Evolutionary conservation across 1,140 invertebrate genomes (phyloP).

Genomic region (Papilio aristodemus): DNA sequence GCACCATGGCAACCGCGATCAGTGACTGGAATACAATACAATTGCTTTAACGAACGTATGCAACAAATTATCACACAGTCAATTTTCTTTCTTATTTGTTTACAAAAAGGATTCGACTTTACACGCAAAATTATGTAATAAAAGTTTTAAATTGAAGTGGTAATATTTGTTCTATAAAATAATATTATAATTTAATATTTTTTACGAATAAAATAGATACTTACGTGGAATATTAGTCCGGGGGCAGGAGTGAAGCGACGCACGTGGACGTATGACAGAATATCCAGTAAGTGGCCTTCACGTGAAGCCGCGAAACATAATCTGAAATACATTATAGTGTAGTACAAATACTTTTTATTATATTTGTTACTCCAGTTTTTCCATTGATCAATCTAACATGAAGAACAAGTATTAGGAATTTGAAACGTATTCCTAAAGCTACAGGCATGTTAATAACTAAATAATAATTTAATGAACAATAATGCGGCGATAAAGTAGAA

Average conservation of each 20-base stretch:
- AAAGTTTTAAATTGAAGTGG: too few relatives aligned
- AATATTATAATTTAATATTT: background rate
- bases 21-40: constrained; percentile 81
- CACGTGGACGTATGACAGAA: constrained; percentile 96
- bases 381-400: too few relatives aligned
- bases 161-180: too few relatives aligned
- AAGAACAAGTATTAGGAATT: too few relatives aligned
- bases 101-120: too few relatives aligned
- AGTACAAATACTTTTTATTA: background rate
- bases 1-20: constrained; percentile 90
- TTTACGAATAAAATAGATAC: constrained; percentile 42
- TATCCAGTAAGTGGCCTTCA: constrained; percentile 95
- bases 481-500: too few relatives aligned
- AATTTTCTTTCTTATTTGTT: too few relatives aligned
- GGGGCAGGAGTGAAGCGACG: constrained; percentile 95
- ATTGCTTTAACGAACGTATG: background rate
- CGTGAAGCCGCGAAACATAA: constrained; percentile 97
- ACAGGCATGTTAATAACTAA: too few relatives aligned
- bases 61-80: background rate
- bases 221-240: constrained; percentile 98
- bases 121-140: too few relatives aligned
- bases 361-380: too few relatives aligned
- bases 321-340: constrained; percentile 70
- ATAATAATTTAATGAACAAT: too few relatives aligned
- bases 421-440: too few relatives aligned